phyloP scores from a whole-genome alignment of 2,888 invertebrate genomes.

The Argyra leucocephala region DNA sequence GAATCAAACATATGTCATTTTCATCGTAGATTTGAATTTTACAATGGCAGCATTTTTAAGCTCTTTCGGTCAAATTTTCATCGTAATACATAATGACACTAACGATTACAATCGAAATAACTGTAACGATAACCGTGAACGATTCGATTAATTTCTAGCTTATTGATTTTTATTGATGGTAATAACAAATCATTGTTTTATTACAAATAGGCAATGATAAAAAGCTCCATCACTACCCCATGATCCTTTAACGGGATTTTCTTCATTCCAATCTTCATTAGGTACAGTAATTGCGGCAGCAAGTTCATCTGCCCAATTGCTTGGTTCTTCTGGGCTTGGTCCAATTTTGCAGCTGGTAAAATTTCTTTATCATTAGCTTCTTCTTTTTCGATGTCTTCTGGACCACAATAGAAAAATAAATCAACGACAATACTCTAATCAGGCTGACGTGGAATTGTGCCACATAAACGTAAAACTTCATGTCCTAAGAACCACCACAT shows the following conservation, averaged over 20 bases:
- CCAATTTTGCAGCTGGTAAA: slow-evolving; percentile 37
- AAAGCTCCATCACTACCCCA: slow-evolving; percentile 45
- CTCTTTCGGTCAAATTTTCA: too few relatives aligned
- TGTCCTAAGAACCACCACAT: slow-evolving; percentile 99
- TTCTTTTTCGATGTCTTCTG: slow-evolving; percentile 96
- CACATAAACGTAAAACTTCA: slow-evolving; percentile 87
- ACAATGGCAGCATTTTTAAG: too few relatives aligned
- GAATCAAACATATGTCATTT: too few relatives aligned
- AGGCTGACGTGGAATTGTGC: slow-evolving; percentile 79
- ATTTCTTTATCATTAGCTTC: slow-evolving; percentile 79
- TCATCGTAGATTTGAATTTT: too few relatives aligned
- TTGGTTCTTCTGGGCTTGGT: slow-evolving; percentile 44
- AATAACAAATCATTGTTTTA: too few relatives aligned
- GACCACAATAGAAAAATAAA: slow-evolving; percentile 98
- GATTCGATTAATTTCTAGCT: too few relatives aligned
- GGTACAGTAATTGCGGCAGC: slow-evolving; percentile 39
- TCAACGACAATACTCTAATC: slow-evolving; percentile 98
- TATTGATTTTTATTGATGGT: not conserved
- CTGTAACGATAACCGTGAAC: too few relatives aligned
- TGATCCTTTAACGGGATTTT: slow-evolving; percentile 40
- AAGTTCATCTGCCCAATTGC: slow-evolving; percentile 49
- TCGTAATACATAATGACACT: too few relatives aligned
- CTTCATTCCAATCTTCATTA: slow-evolving; percentile 39
- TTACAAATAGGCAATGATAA: too few relatives aligned
- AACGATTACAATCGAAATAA: too few relatives aligned